Evolutionary conservation across 2,888 invertebrate genomes (phyloP), one percentile per base, ranked within the genome.

Genomic region (Aspidiotus destructor): DNA sequence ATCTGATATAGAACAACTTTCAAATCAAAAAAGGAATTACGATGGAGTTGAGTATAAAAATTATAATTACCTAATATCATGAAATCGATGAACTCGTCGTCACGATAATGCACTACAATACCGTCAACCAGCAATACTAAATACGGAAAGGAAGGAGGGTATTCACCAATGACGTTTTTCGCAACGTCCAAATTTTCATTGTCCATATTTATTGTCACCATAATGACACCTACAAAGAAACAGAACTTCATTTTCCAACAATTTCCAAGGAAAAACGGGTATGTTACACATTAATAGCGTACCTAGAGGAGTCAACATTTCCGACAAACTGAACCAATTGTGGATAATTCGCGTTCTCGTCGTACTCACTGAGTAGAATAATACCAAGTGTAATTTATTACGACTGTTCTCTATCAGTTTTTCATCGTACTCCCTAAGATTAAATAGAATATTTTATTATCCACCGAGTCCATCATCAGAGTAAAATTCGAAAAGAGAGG

Each of bases 1-100:
- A 74, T 92, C 92, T 87, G 77, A 53, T 76, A 77, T 60, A 71
- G n/a, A 69, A 62, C 55, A 54, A 44, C 54, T 58, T 69, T 53
- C 17, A 68, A 28, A 16, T 13, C 41, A 63, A 68, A 9, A n/a
- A 60, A 71, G n/a, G 10, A 44, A 58, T 40, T 7, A 5, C 52
- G 5, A 52, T 28, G 5, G 28, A 28, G 28, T 28, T 5, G n/a
- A 52, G n/a, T 55, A 15, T 10, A 7, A 55, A 10, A 7, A 17
- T 16, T n/a, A 55, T 10, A 55, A 55, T 13, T 60, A 67, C 67
- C 67, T 58, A 67, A 60, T 17, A 67, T 67, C 15, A 67, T 28
- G 16, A 67, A 67, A 67, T 67, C 67, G 11, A 48, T 44, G 42
- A 67, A 67, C 41, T 67, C 67, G 28, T 57, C 67, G 44, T 41